Conservation (phyloP, 2,888 invertebrate species). For the Synanthedon formicaeformis region DNA sequence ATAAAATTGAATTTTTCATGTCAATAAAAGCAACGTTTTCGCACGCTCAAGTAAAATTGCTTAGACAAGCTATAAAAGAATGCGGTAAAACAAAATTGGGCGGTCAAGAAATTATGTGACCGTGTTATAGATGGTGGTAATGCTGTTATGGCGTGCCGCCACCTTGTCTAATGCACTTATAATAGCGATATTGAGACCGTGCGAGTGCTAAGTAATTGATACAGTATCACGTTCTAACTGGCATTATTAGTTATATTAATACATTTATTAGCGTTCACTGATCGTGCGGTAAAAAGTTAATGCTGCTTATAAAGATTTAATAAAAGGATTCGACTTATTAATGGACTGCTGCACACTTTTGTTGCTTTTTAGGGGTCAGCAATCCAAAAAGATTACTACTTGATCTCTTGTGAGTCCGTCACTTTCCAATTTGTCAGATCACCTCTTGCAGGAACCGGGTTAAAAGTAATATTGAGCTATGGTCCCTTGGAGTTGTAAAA, state of each 20-base stretch:
- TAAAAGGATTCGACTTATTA: too few species aligned
- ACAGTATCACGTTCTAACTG: slow-evolving; percentile 30
- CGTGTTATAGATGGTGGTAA: slow-evolving; percentile 61
- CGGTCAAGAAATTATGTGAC: slow-evolving; percentile 57
- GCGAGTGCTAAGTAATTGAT: slow-evolving; percentile 63
- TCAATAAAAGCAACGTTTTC: slow-evolving; percentile 36
- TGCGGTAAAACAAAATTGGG: slow-evolving; percentile 54
- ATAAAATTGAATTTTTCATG: slow-evolving; percentile 27
- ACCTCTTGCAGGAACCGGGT: too few species aligned
- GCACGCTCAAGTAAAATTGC: slow-evolving; percentile 46
- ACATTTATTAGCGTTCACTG: not conserved
- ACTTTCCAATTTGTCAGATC: too few species aligned
- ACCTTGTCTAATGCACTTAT: slow-evolving; percentile 62
- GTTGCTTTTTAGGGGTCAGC: too few species aligned
- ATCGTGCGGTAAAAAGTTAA: not conserved
- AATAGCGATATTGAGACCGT: slow-evolving; percentile 53
- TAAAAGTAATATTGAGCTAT: too few species aligned
- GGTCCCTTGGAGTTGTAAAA: too few species aligned
- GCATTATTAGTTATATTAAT: slow-evolving; percentile 38
- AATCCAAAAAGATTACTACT: too few species aligned
- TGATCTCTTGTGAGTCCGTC: too few species aligned
- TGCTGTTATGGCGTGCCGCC: slow-evolving; percentile 57
- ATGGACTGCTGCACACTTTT: too few species aligned
- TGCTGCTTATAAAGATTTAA: too few species aligned
- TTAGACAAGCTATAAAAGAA: slow-evolving; percentile 28